Evolutionary conservation across 2,797 vertebrate genomes (phyloP).

Genomic region (Echiichthys vipera): DNA sequence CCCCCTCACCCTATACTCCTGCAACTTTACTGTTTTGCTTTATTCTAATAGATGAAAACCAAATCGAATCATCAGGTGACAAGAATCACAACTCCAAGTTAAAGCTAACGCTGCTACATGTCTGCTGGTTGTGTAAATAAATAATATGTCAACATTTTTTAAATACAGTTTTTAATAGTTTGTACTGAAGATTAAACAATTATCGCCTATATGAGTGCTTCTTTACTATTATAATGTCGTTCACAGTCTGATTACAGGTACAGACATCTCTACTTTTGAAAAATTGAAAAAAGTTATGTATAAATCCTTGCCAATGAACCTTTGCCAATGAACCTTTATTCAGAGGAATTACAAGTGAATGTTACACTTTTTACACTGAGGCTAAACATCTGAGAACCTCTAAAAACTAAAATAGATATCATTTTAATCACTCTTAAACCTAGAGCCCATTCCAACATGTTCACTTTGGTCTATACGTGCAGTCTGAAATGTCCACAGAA

Average conservation of each 20-base stretch:
- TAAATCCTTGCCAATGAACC: background rate
- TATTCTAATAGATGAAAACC: no score
- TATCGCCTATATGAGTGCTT: background rate
- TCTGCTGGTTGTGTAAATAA: background rate
- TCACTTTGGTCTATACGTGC: constrained; percentile 38
- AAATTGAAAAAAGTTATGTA: background rate
- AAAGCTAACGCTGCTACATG: background rate
- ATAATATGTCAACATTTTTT: background rate
- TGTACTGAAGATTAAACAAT: background rate
- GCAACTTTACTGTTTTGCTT: no score
- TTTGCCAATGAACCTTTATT: background rate
- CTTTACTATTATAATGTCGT: background rate
- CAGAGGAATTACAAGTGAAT: background rate
- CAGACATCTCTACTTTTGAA: background rate
- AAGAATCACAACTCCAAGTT: background rate
- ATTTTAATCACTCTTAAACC: constrained; percentile 10
- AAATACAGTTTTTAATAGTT: background rate
- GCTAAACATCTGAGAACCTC: background rate
- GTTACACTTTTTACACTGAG: background rate
- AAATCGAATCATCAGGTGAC: background rate
- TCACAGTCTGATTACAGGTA: background rate
- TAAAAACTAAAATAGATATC: background rate
- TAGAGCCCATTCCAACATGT: constrained; percentile 26
- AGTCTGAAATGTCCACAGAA: constrained; percentile 46
- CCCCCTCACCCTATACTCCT: no score